phyloP scores from a whole-genome alignment of 2,888 invertebrate species.

The Limenitis camilla region DNA sequence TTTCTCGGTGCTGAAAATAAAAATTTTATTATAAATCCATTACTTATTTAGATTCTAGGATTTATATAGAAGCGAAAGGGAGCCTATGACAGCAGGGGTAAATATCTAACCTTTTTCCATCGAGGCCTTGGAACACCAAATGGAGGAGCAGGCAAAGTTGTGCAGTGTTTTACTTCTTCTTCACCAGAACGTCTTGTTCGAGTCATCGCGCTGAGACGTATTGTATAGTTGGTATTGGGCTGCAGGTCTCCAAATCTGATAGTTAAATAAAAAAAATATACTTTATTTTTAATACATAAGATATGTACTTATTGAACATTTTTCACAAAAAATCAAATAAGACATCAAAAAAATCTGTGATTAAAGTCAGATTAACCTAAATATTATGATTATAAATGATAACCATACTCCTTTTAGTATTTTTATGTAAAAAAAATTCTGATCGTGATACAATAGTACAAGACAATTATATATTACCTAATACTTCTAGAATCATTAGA shows the following conservation, averaged over 20 bases:
- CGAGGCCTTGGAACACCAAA: conserved; percentile 74
- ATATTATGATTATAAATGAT: no score
- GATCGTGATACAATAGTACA: no score
- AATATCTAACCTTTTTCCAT: conserved; percentile 60
- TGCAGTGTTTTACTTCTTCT: conserved; percentile 76
- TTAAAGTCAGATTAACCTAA: no score
- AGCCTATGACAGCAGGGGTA: neutral
- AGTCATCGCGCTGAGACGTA: conserved; percentile 84
- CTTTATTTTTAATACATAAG: neutral
- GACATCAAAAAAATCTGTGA: no score
- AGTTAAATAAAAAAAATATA: neutral
- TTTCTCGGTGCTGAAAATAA: conserved; percentile 50
- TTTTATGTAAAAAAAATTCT: no score
- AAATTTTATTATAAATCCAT: neutral
- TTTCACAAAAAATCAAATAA: no score
- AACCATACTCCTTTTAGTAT: no score
- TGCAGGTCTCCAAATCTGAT: conserved; percentile 79
- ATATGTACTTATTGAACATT: no score
- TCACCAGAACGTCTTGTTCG: conserved; percentile 83
- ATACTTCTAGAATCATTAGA: conserved; percentile 45
- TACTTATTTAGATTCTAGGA: no score
- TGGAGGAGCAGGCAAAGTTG: conserved; percentile 82
- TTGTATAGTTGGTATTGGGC: conserved; percentile 89
- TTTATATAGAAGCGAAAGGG: neutral
- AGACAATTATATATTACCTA: conserved; percentile 38